Percentiles rank a stretch among this genome's conserved stretches.
phyloP scores from a whole-genome alignment of 2,888 invertebrate genomes.

The Lithosia quadra region DNA sequence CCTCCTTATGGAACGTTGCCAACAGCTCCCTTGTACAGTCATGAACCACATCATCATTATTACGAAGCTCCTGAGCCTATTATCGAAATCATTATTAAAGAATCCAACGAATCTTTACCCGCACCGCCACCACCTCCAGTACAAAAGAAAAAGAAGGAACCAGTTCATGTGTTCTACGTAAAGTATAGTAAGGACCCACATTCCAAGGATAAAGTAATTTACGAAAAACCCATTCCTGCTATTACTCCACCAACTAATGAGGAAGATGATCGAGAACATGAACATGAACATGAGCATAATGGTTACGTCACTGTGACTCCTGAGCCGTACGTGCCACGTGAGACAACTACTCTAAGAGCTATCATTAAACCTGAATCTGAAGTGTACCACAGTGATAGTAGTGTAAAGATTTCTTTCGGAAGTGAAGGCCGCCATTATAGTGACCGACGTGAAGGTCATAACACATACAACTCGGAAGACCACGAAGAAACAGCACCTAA shows the following conservation, averaged over 20 bases:
- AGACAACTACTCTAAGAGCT: constrained; percentile 93
- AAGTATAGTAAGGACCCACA: constrained; percentile 95
- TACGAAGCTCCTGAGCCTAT: constrained; percentile 95
- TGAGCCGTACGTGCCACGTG: constrained; percentile 85
- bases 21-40: constrained; percentile 82
- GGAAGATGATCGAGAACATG: constrained; percentile 84
- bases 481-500: constrained; percentile 89
- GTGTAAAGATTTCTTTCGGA: constrained; percentile 94
- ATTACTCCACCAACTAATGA: constrained; percentile 90
- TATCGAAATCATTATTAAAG: constrained; percentile 96
- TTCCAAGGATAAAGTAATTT: constrained; percentile 90
- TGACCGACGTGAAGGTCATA: constrained; percentile 70
- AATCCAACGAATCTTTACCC: constrained; percentile 93
- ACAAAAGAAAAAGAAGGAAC: constrained; percentile 89
- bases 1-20: constrained; percentile 79
- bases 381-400: constrained; percentile 92
- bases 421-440: constrained; percentile 86
- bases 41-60: constrained; percentile 83
- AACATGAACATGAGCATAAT: constrained; percentile 85
- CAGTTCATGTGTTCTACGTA: constrained; percentile 96
- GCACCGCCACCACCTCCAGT: constrained; percentile 87
- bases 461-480: constrained; percentile 64
- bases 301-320: constrained; percentile 87
- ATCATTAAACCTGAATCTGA: constrained; percentile 96
- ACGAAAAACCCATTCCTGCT: constrained; percentile 93